Base-by-base conservation (phyloP, 92 coral and sea anemone species). In the Paramuricea clavata region DNA sequence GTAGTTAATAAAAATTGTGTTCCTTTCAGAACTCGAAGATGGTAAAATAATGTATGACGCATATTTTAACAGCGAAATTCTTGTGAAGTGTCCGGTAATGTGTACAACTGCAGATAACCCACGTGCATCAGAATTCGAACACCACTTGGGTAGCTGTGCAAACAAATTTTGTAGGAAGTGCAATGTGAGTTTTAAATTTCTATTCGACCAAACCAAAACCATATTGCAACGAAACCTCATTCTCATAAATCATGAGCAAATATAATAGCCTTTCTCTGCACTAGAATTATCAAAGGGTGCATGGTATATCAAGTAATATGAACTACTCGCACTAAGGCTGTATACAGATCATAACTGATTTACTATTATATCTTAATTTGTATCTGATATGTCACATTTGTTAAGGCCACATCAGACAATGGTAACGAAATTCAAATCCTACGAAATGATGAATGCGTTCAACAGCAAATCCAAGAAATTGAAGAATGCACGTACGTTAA, bases 141-240 rank as follows among this genome's bases (percentile, higher is more conserved):
- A 69, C 19, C 76, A 69, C 28, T 23, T 69, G 44, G 76, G 76
- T 3, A 69, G 76, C 22, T 69, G 76, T 34, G 76, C 76, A 6
- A 41, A 69, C 50, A 69, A 34, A 17, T 69, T 69, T 21, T 69
- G 76, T 41, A 69, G 76, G 22, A 69, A 69, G 76, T 69, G 76
- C 22, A 69, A 69, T 19, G 76, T 69, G 23, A 12, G 76, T 41
- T 16, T 26, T 12, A 65, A 8, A 2, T 3, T 11, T 26, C 5
- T 16, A 12, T 57, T 19, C 6, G 67, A 26, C 67, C 3, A 57
- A 57, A 57, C 4, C 5, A 3, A 57, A 39, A 4, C 44, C 10
- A 10, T 39, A 10, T 39, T 10, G 44, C 3, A 50, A 7, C 59
- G 2, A 12, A 50, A 50, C 49, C 49, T 12, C 6, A 42, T 5